Conservation (phyloP, 2,797 vertebrate genomes). For the Labroides dimidiatus region DNA sequence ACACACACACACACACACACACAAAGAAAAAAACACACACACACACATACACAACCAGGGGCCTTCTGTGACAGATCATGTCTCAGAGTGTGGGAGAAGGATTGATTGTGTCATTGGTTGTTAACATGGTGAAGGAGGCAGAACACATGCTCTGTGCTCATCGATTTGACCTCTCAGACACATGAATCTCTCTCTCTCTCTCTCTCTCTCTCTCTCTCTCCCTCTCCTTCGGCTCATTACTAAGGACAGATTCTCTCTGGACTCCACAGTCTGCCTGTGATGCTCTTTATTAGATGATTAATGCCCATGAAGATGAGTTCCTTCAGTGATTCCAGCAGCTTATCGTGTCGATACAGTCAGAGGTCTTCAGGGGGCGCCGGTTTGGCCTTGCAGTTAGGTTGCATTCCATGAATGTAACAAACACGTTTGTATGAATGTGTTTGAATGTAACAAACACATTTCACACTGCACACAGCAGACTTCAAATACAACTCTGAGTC, state of each 20-base stretch:
- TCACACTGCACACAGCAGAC: too few species aligned
- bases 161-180: constrained; percentile 53
- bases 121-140: constrained; percentile 6
- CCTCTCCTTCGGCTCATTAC: constrained; percentile 28
- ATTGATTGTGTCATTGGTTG: constrained; percentile 48
- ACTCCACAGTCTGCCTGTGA: constrained; percentile 7
- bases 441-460: too few species aligned
- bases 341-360: too few species aligned
- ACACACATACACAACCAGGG: constrained; percentile 19
- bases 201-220: constrained; percentile 17
- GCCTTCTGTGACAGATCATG: constrained; percentile 45
- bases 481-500: too few species aligned
- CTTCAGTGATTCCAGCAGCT: too few species aligned
- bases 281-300: constrained; percentile 48
- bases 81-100: constrained; percentile 15
- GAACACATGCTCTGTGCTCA: constrained; percentile 40
- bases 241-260: constrained; percentile 39
- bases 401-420: too few species aligned
- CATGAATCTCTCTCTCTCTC: too few species aligned
- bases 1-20: too few species aligned
- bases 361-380: too few species aligned
- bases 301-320: constrained; percentile 27
- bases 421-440: too few species aligned
- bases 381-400: too few species aligned
- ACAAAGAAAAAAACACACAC: too few species aligned